phyloP scores from a whole-genome alignment of 2,888 invertebrate species.

The Leuctra nigra region DNA sequence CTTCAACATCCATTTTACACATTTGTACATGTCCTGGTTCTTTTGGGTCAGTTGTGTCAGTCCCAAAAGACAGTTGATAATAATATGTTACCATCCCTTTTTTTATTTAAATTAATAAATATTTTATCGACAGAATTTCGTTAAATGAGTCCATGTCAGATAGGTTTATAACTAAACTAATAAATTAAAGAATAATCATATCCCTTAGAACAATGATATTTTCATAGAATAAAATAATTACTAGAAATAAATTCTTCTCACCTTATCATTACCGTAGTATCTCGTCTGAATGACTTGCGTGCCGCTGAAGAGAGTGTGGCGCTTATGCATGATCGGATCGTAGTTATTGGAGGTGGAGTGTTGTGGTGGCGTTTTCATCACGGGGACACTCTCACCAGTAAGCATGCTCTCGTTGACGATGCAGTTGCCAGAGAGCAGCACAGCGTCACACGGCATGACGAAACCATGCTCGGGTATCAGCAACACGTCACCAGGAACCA shows the following conservation, averaged over 20 bases:
- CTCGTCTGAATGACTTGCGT: constrained; percentile 86
- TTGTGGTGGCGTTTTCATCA: constrained; percentile 53
- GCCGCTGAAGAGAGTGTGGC: constrained; percentile 85
- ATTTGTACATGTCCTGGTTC: no score
- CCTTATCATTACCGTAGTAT: constrained; percentile 63
- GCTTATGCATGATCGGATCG: constrained; percentile 65
- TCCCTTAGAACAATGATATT: no score
- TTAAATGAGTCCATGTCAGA: no score
- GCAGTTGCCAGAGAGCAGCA: constrained; percentile 77
- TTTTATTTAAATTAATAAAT: no score
- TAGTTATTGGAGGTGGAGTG: constrained; percentile 50
- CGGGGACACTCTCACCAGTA: constrained; percentile 64
- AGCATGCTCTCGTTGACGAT: constrained; percentile 94
- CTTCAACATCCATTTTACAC: no score
- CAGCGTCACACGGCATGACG: constrained; percentile 75
- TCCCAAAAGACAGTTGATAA: no score
- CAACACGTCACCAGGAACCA: constrained; percentile 84
- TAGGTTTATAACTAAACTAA: no score
- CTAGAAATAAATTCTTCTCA: no score
- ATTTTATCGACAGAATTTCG: no score
- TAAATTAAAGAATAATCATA: no score
- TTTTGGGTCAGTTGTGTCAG: no score
- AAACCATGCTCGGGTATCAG: constrained; percentile 74
- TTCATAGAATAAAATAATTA: constrained; percentile 1
- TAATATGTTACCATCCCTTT: no score